These are phyloP conservation scores for Motacilla alba DNA, from an alignment of 2,113 vertebrate species.

Conservation along the genomic window DNA sequence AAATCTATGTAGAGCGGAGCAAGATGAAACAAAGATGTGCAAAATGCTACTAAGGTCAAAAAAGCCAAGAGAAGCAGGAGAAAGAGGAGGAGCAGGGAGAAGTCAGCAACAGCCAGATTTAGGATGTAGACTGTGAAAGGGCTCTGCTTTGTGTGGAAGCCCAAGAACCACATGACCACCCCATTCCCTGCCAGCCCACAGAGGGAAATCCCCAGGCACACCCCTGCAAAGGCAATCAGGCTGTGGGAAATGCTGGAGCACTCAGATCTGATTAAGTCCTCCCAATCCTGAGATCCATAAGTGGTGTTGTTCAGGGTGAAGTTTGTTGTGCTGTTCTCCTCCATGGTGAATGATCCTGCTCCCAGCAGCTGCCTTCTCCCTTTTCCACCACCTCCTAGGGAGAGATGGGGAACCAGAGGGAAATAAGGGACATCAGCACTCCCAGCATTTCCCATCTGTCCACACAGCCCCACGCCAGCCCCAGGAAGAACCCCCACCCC, in stretches of 20 bases:
- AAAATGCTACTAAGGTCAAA: neutral
- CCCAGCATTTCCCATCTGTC: neutral
- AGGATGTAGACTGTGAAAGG: slow-evolving; percentile 18
- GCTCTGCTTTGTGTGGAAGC: slow-evolving; percentile 56
- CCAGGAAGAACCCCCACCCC: neutral
- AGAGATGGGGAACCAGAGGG: neutral
- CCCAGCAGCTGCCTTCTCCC: rapidly evolving
- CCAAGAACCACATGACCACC: slow-evolving; percentile 53
- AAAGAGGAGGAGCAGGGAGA: neutral
- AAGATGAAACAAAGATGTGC: neutral
- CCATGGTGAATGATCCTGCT: neutral
- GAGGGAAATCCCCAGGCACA: neutral
- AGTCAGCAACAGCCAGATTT: slow-evolving; percentile 60
- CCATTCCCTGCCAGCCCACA: slow-evolving; percentile 60
- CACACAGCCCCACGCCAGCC: rapidly evolving
- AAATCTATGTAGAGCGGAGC: no score
- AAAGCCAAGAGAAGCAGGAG: neutral
- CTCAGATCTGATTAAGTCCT: neutral
- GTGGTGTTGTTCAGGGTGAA: neutral
- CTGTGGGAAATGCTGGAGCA: neutral
- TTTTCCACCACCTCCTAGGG: neutral
- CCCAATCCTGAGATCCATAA: neutral
- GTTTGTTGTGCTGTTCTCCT: neutral
- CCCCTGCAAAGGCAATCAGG: neutral
- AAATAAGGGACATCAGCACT: rapidly evolving